Percentiles rank a stretch among this genome's conserved stretches.
phyloP scores from a whole-genome alignment of 2,888 invertebrate species.

The Acanthoscelides obtectus region DNA sequence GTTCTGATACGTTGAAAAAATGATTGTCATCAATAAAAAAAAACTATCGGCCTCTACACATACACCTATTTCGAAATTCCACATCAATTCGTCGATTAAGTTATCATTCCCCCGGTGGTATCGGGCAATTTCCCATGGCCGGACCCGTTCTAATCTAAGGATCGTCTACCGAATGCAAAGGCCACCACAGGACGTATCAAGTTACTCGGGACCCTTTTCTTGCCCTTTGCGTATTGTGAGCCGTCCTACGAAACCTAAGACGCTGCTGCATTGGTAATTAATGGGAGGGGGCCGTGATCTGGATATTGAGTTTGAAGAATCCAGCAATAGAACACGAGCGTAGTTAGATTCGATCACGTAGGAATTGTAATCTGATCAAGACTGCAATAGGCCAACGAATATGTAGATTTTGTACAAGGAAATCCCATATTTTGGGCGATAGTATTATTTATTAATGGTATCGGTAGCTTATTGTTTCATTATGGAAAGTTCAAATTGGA shows the following conservation, averaged over 20 bases:
- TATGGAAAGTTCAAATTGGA: no score
- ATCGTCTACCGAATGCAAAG: background rate
- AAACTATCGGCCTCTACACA: no score
- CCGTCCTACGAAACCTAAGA: background rate
- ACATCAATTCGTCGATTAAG: background rate
- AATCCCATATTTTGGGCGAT: no score
- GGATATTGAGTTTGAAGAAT: background rate
- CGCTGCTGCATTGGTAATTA: background rate
- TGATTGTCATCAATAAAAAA: no score
- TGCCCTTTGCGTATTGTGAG: background rate
- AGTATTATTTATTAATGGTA: no score
- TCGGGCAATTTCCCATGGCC: background rate
- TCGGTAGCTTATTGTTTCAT: no score
- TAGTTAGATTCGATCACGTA: background rate
- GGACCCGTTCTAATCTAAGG: background rate
- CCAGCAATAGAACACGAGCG: background rate
- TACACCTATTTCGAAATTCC: background rate
- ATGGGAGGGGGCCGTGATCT: background rate
- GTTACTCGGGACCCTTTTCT: background rate
- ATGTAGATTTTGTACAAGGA: no score
- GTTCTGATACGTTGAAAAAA: no score
- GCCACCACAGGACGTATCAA: background rate
- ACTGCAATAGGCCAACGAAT: no score
- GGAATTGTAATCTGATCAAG: no score
- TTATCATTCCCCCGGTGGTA: background rate